A percentile compares a stretch with the other conserved stretches of the same genome.
Conservation (phyloP, 2,888 invertebrate species). For the Agrilus biguttatus region DNA sequence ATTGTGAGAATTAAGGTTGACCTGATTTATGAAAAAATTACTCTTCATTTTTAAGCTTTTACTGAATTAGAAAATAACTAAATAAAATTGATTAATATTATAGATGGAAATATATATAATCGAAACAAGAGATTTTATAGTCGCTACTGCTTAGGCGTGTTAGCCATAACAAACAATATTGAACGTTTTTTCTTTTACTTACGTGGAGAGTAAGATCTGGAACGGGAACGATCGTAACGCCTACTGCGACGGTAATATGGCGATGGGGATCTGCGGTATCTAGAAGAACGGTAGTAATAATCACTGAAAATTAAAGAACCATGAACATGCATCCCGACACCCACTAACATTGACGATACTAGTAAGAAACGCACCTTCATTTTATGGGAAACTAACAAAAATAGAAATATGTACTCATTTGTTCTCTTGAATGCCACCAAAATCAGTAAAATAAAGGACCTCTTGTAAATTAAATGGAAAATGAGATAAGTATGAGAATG, state of each 20-base stretch:
- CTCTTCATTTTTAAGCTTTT: no score
- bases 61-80: no score
- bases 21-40: no score
- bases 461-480: no score
- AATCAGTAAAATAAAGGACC: no score
- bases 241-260: constrained; percentile 50
- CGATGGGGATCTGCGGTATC: constrained; percentile 53
- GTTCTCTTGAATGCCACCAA: no score
- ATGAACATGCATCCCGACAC: constrained; percentile 1
- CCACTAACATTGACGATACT: not conserved
- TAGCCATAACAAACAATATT: not conserved
- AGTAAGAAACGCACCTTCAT: not conserved
- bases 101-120: no score
- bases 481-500: no score
- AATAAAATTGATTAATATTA: no score
- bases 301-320: constrained; percentile 25
- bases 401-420: not conserved
- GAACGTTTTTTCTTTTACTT: constrained; percentile 34
- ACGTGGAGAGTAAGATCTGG: constrained; percentile 66
- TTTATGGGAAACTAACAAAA: not conserved
- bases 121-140: no score
- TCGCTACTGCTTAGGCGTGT: no score
- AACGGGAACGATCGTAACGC: constrained; percentile 62
- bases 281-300: constrained; percentile 36
- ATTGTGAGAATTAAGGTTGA: no score